Conservation (phyloP, 2,113 vertebrate species). For the Percopsis transmontana region DNA sequence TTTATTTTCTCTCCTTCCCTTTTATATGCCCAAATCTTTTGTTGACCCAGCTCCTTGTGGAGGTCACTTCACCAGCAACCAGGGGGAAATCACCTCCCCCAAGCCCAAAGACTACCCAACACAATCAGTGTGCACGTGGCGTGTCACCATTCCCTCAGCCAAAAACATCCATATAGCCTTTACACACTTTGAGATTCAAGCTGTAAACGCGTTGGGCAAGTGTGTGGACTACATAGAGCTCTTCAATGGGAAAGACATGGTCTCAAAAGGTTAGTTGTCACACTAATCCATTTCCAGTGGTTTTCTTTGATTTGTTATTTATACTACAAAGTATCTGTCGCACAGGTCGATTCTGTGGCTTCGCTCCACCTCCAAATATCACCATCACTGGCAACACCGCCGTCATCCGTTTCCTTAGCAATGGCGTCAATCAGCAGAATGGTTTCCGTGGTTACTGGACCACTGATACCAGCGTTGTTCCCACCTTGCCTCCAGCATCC, state of each 20-base stretch:
- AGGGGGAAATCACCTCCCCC: constrained; percentile 72
- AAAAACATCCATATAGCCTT: constrained; percentile 65
- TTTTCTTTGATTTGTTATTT: neutral
- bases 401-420: constrained; percentile 75
- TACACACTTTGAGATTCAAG: constrained; percentile 75
- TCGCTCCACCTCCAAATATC: constrained; percentile 42
- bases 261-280: constrained; percentile 51
- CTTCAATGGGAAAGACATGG: constrained; percentile 59
- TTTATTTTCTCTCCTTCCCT: neutral
- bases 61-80: constrained; percentile 61
- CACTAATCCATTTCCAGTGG: neutral
- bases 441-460: constrained; percentile 81
- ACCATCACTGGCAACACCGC: constrained; percentile 46
- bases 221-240: constrained; percentile 78
- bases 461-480: constrained; percentile 56
- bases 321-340: neutral
- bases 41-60: constrained; percentile 64
- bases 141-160: constrained; percentile 53
- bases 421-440: constrained; percentile 53
- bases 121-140: constrained; percentile 76
- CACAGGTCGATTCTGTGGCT: constrained; percentile 74
- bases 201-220: constrained; percentile 51
- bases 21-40: neutral
- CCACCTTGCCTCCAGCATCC: constrained; percentile 58
- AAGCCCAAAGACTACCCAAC: constrained; percentile 67